Conservation (phyloP, 1,140 invertebrate species). For the Akabosia matsudoensis region DNA sequence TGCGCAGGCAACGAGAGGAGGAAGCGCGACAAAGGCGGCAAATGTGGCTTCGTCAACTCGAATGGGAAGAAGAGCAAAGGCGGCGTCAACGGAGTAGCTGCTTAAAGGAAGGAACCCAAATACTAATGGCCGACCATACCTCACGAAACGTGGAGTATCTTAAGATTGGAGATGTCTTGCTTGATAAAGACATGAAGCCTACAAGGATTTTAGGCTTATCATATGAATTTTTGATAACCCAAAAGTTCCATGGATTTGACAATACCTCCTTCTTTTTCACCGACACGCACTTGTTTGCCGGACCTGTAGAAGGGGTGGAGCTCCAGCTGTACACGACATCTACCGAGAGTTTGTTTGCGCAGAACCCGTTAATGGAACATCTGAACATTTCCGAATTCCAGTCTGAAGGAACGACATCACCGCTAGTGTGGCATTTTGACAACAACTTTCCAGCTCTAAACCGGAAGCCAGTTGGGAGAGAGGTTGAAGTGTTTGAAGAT, state of each 20-base stretch:
- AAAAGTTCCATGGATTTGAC: constrained; percentile 30
- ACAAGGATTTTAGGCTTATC: not conserved
- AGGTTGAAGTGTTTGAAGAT: not conserved
- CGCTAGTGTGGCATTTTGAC: not conserved
- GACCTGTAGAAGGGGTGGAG: not conserved
- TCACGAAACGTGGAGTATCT: not conserved
- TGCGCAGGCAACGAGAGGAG: not conserved
- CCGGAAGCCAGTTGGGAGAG: not conserved
- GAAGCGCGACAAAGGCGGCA: not conserved
- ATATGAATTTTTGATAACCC: not conserved
- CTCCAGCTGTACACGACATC: not conserved
- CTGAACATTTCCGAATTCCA: not conserved
- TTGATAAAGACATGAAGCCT: constrained; percentile 1
- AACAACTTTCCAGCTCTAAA: not conserved
- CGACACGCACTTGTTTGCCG: constrained; percentile 20
- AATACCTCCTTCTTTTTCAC: constrained; percentile 25
- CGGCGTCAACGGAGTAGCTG: not conserved
- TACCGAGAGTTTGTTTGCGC: not conserved
- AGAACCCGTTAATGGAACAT: not conserved
- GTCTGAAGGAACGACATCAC: not conserved
- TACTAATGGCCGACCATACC: not conserved
- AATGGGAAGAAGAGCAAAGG: too few species aligned
- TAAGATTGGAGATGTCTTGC: not conserved
- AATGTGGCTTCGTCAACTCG: too few species aligned
- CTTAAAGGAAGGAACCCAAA: not conserved